Percentiles rank a stretch among this genome's conserved stretches.
phyloP scores from a whole-genome alignment of 2,113 vertebrate genomes.

The human region DNA sequence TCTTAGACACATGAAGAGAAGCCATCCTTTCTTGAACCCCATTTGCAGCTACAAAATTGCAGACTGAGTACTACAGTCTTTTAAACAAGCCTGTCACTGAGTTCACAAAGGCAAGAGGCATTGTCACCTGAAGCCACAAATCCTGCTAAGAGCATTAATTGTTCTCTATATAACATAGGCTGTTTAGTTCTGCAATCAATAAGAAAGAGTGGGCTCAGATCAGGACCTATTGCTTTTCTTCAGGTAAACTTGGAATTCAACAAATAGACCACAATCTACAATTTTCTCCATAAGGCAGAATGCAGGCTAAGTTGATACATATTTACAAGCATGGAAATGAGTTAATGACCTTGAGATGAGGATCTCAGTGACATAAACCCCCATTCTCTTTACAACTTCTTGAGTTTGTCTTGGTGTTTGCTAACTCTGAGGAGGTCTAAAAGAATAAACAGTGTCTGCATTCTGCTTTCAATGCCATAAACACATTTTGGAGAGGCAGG shows the following conservation, averaged over 20 bases:
- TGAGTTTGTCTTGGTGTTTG: constrained; percentile 7
- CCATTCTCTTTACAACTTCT: background rate
- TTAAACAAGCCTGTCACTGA: background rate
- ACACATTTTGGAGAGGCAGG: constrained; percentile 22
- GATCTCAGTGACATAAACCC: background rate
- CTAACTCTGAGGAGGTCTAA: background rate
- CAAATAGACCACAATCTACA: background rate
- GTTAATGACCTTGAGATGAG: background rate
- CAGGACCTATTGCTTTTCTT: background rate
- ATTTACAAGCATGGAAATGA: background rate
- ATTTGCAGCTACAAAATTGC: background rate
- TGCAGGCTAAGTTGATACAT: background rate
- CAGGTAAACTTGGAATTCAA: constrained; percentile 30
- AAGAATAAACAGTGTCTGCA: background rate
- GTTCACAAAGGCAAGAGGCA: background rate
- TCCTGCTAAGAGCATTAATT: background rate
- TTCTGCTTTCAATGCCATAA: background rate
- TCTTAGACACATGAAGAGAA: background rate
- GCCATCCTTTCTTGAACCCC: background rate
- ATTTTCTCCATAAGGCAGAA: background rate
- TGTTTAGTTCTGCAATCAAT: background rate
- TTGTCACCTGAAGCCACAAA: background rate
- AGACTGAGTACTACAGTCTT: background rate
- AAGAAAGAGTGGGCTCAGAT: background rate
- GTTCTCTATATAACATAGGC: background rate